phyloP scores from a whole-genome alignment of 1,140 invertebrate species.

The Caenorhabditis elegans region DNA sequence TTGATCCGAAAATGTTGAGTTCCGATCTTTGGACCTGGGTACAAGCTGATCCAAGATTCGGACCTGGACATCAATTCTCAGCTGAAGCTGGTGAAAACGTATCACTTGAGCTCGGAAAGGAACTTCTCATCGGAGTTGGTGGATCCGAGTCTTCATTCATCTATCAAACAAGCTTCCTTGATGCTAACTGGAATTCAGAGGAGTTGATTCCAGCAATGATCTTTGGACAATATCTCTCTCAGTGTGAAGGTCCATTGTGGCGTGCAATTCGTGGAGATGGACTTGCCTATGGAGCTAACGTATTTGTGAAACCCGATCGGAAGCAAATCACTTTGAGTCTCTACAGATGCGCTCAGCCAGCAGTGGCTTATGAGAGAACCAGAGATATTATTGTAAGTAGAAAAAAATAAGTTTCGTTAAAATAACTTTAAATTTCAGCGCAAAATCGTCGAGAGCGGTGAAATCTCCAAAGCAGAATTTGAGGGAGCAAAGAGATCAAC shows the following conservation, averaged over 20 bases:
- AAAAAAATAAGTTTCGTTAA: conserved; percentile 42
- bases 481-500: conserved; percentile 81
- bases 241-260: conserved; percentile 85
- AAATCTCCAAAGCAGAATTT: conserved; percentile 77
- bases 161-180: conserved; percentile 69
- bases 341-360: conserved; percentile 76
- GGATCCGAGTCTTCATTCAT: conserved; percentile 80
- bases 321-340: conserved; percentile 73
- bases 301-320: conserved; percentile 73
- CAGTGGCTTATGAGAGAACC: conserved; percentile 78
- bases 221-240: conserved; percentile 81
- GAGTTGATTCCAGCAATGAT: conserved; percentile 77
- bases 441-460: conserved; percentile 72
- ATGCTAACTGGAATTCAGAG: conserved; percentile 71
- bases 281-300: conserved; percentile 78
- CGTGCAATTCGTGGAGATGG: conserved; percentile 80
- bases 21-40: not conserved
- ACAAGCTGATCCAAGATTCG: not conserved
- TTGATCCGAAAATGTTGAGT: conserved; percentile 21
- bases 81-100: conserved; percentile 24
- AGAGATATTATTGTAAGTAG: conserved; percentile 76
- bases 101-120: conserved; percentile 59
- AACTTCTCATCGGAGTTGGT: conserved; percentile 77
- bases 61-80: not conserved
- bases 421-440: conserved; percentile 69